Conservation (phyloP, 2,113 vertebrate species). For the Erpornis zantholeuca region DNA sequence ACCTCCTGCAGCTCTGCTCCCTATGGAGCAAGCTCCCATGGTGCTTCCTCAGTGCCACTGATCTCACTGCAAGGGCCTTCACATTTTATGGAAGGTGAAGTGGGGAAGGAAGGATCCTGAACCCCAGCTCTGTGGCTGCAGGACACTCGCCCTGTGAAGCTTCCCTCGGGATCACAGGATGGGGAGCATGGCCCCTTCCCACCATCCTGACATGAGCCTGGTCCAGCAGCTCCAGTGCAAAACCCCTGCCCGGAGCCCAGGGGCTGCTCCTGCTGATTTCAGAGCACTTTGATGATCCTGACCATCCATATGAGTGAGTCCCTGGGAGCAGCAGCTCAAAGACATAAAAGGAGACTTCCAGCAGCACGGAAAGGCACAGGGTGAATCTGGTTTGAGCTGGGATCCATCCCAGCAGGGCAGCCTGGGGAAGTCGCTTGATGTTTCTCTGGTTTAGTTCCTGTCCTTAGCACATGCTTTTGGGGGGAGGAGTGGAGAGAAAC, state of each 20-base stretch:
- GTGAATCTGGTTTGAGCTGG: neutral
- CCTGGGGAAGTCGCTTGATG: neutral
- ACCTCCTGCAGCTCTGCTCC: neutral
- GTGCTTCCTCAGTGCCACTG: neutral
- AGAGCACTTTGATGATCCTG: neutral
- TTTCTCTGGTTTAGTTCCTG: neutral
- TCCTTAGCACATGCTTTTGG: neutral
- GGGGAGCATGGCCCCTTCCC: neutral
- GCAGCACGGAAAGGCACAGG: neutral
- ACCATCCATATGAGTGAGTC: neutral
- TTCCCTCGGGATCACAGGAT: neutral
- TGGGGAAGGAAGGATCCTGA: neutral
- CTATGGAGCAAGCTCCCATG: neutral
- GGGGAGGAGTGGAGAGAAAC: neutral
- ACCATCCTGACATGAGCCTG: rapidly evolving
- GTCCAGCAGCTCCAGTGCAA: neutral
- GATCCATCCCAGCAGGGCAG: neutral
- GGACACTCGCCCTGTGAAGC: rapidly evolving
- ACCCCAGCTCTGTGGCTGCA: neutral
- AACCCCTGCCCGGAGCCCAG: neutral
- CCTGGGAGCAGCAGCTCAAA: neutral
- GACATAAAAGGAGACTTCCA: neutral
- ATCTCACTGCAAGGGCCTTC: neutral
- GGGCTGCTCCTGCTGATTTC: neutral
- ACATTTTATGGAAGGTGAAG: neutral